These are phyloP conservation scores for Taeniopygia guttata DNA, from an alignment of 2,797 vertebrate species.

Conservation along the genomic window DNA sequence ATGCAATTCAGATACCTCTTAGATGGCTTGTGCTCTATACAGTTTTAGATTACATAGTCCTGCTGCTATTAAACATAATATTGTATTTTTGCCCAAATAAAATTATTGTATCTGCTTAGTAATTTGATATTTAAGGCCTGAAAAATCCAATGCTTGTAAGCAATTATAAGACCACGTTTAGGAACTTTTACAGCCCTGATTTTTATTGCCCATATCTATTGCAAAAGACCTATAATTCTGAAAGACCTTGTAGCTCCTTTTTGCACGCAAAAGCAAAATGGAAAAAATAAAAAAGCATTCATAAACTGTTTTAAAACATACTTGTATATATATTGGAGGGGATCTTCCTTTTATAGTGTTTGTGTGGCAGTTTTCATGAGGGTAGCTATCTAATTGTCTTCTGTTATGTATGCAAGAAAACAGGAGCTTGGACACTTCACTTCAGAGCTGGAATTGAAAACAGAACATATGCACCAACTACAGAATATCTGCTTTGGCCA, in stretches of 20 bases:
- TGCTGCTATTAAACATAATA: neutral
- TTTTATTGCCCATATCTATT: neutral
- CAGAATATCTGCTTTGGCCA: neutral
- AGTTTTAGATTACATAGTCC: neutral
- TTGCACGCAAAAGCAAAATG: neutral
- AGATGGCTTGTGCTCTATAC: neutral
- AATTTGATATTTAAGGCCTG: neutral
- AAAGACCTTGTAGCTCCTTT: neutral
- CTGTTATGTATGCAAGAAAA: neutral
- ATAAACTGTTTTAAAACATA: neutral
- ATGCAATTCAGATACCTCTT: neutral
- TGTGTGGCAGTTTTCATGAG: neutral
- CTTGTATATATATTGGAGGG: fast-evolving
- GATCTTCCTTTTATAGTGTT: neutral
- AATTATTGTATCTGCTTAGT: neutral
- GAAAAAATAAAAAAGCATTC: neutral
- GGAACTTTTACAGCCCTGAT: neutral
- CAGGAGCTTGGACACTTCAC: neutral
- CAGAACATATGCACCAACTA: neutral
- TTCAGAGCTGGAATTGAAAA: neutral
- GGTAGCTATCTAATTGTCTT: neutral
- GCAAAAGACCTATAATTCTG: neutral
- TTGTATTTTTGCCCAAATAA: neutral
- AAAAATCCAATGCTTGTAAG: neutral
- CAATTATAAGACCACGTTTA: neutral